Conservation (phyloP, 2,888 invertebrate genomes). For the Folsomia manolachei region DNA sequence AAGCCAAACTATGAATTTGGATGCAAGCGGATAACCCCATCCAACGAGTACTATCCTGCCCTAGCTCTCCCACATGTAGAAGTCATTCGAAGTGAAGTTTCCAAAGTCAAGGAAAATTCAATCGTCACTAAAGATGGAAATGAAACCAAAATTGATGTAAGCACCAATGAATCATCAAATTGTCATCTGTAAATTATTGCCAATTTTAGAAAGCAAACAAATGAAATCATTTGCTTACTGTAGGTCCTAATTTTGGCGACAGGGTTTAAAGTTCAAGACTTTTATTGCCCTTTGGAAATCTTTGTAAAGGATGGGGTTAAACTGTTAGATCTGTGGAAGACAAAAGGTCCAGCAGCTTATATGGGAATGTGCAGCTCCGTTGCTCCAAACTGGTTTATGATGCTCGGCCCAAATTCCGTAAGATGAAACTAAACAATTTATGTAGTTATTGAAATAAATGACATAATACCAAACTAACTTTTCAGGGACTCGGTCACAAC, state of each 20-base stretch:
- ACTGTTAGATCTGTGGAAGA: constrained; percentile 36
- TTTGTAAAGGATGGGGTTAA: constrained; percentile 25
- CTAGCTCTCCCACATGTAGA: constrained; percentile 31
- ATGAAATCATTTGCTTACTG: too few species aligned
- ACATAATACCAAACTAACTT: background rate
- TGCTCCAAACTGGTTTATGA: constrained; percentile 38
- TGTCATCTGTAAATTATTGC: background rate
- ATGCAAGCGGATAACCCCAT: constrained; percentile 40
- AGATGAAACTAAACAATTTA: background rate
- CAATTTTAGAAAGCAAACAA: too few species aligned
- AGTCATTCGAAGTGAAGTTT: constrained; percentile 26
- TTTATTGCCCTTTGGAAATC: constrained; percentile 40
- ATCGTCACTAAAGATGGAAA: constrained; percentile 36
- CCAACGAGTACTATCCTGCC: constrained; percentile 37
- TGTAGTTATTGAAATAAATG: too few species aligned
- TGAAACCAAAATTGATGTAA: constrained; percentile 29
- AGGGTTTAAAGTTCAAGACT: constrained; percentile 45
- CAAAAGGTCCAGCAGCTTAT: constrained; percentile 32
- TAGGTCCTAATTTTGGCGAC: constrained; percentile 44
- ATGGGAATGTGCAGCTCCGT: constrained; percentile 25
- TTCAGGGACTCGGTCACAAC: constrained; percentile 32
- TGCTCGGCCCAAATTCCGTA: constrained; percentile 44
- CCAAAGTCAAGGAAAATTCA: constrained; percentile 23
- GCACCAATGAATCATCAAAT: too few species aligned
- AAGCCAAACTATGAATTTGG: constrained; percentile 39